Base-by-base conservation (phyloP, 2,113 vertebrate species). In the Chaenocephalus aceratus region DNA sequence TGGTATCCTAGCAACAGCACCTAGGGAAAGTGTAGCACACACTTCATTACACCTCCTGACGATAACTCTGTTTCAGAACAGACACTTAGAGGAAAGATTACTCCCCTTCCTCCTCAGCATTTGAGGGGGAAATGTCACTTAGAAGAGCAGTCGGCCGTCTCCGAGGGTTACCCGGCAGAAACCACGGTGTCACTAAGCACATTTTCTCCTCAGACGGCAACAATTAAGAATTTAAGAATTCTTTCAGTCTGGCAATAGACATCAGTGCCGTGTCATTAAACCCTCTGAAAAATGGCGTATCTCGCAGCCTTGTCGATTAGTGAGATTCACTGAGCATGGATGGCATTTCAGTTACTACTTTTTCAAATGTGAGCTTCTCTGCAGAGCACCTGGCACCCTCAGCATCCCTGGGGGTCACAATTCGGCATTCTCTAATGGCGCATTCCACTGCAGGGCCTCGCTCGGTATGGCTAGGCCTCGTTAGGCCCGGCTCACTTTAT, bases 1-100 rank as follows among this genome's bases (percentile, higher is more conserved):
- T 41, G 41, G 92, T 93, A 88, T 90, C 89, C 85, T 92, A 90
- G 90, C 90, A 92, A 92, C 90, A 69, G 67, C 70, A 81, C 81
- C 76, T 82, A 72, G 63, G 56, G 70, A 34, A 80, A 75, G 61
- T 12, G 75, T 36, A 67, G 46, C n/a, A 51, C 80, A 79, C 56
- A 83, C 66, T 82, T 90, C 83, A 77, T 58, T 92, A 79, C 75
- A 79, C 23, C 54, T 86, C 52, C 85, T 86, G 53, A 87, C 91
- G 86, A 75, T 85, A 79, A 83, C 72, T 84, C 81, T 36, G 41
- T 76, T 58, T 82, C 56, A 75, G 71, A 75, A 75, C 77, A 76
- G 77, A 71, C 60, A 72, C 76, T 82, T 85, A 10, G 52, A 74
- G 76, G 54, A 62, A 54, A 72, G 65, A 82, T 80, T 73, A 64